A percentile compares a stretch with the other conserved stretches of the same genome.
Conservation (phyloP, 2,888 invertebrate species). For the Tinea trinotella region DNA sequence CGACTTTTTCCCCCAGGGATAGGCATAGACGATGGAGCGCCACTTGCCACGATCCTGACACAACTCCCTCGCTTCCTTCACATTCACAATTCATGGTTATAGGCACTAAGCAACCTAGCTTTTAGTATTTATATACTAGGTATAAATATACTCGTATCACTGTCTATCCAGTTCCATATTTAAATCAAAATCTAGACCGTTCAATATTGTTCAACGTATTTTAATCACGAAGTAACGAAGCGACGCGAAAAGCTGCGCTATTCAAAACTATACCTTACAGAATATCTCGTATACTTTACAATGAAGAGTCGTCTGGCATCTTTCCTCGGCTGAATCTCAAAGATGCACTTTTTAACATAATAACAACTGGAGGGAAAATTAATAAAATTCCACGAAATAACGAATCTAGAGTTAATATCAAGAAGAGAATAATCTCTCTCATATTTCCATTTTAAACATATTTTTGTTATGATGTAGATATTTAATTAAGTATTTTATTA, state of each 20-base stretch:
- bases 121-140: no score
- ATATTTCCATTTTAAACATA: not conserved
- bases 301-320: constrained; percentile 5
- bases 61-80: no score
- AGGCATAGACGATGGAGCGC: no score
- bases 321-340: not conserved
- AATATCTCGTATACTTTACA: not conserved
- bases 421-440: not conserved
- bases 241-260: not conserved
- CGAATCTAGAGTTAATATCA: not conserved
- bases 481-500: not conserved
- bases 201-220: no score
- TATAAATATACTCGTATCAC: no score
- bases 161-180: no score
- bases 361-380: constrained; percentile 1
- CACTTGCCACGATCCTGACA: no score
- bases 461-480: not conserved
- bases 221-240: no score
- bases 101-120: no score
- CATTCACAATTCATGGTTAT: no score
- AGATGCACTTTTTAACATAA: constrained; percentile 13
- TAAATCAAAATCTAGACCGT: no score
- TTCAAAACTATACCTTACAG: not conserved
- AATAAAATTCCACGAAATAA: constrained; percentile 11
- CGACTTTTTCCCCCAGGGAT: no score